Evolutionary conservation across 1,140 invertebrate species (phyloP).

Genomic region (Lepidurus packardi): DNA sequence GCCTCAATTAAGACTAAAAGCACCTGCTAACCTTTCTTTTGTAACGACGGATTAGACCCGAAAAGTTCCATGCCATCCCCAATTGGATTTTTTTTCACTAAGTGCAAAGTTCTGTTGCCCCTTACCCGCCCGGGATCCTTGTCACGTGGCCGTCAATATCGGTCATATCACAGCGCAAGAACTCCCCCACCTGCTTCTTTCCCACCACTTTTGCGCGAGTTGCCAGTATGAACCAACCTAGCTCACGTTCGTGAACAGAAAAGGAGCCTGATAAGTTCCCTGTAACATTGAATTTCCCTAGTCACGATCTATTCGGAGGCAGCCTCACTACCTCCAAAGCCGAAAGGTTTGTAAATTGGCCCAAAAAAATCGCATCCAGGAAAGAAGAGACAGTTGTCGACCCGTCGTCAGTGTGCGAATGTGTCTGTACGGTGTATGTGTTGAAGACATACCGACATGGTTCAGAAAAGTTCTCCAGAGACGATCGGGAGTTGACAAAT

Average conservation of each 20-base stretch:
- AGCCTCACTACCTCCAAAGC: too few relatives aligned
- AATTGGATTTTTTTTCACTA: slow-evolving; percentile 5
- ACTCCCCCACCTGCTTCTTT: neutral
- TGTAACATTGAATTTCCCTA: too few relatives aligned
- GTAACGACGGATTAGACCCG: neutral
- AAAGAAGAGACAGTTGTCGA: neutral
- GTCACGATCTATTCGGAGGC: too few relatives aligned
- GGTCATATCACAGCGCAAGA: neutral
- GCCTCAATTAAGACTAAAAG: slow-evolving; percentile 9
- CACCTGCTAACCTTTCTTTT: neutral
- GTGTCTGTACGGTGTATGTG: neutral
- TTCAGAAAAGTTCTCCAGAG: neutral
- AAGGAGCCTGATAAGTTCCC: neutral
- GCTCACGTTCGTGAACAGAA: neutral
- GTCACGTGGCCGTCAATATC: slow-evolving; percentile 14
- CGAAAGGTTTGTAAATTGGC: too few relatives aligned
- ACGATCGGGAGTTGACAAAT: slow-evolving; percentile 14
- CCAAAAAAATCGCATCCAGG: too few relatives aligned
- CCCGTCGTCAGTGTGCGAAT: neutral
- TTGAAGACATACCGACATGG: slow-evolving; percentile 9
- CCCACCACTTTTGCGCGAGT: neutral
- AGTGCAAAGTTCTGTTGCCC: slow-evolving; percentile 17
- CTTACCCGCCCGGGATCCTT: neutral
- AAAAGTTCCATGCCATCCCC: neutral
- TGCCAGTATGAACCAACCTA: neutral